Conservation (phyloP, 2,113 vertebrate genomes). For the Labeo rohita region DNA sequence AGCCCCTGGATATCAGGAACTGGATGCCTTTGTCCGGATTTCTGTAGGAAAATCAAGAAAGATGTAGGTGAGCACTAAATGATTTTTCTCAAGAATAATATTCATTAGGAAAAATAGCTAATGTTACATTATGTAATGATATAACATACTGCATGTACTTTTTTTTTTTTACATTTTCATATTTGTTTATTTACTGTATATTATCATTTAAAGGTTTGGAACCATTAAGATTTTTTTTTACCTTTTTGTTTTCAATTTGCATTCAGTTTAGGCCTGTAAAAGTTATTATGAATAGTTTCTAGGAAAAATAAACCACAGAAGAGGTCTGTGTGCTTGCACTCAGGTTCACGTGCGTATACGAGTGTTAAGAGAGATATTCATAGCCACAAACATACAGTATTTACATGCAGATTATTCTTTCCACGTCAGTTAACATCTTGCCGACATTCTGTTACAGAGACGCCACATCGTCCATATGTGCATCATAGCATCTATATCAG, state of each 20-base stretch:
- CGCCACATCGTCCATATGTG: background rate
- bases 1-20: conserved; percentile 95
- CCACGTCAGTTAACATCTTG: background rate
- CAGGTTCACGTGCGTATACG: background rate
- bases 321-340: background rate
- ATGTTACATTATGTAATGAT: background rate
- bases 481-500: background rate
- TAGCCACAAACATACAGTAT: background rate
- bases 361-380: background rate
- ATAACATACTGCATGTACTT: background rate
- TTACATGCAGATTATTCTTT: background rate
- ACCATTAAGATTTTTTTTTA: no score
- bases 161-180: no score
- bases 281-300: background rate
- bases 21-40: conserved; percentile 97
- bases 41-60: conserved; percentile 70
- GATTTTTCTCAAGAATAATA: background rate
- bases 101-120: background rate
- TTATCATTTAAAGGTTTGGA: no score
- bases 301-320: background rate
- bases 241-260: background rate
- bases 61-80: background rate
- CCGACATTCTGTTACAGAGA: background rate
- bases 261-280: background rate
- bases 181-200: no score